Percentiles rank a stretch among this genome's conserved stretches.
These are phyloP conservation scores for Taeniopygia guttata DNA, from an alignment of 2,797 vertebrate species.

Conservation along the genomic window DNA sequence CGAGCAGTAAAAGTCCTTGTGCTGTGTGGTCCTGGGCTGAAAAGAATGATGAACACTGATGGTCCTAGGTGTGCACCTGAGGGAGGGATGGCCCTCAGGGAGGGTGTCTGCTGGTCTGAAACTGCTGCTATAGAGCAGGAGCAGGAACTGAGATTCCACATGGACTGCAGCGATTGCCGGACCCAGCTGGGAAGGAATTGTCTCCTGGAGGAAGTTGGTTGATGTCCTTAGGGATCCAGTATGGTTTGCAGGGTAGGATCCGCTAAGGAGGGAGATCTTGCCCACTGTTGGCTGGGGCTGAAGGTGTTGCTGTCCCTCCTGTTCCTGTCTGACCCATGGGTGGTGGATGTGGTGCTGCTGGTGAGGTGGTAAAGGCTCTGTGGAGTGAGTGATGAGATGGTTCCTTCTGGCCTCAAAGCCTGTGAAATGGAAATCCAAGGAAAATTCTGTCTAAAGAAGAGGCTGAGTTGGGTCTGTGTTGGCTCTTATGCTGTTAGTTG, in stretches of 20 bases:
- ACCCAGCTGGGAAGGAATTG: not conserved
- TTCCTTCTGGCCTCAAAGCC: not conserved
- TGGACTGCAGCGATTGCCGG: not conserved
- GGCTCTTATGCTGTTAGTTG: not conserved
- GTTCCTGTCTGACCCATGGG: accelerated
- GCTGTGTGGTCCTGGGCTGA: accelerated
- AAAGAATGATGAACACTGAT: not conserved
- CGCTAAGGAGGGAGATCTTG: not conserved
- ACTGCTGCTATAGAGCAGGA: not conserved
- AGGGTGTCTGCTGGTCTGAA: not conserved
- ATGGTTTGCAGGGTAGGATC: accelerated
- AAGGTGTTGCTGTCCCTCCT: not conserved
- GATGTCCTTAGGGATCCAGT: not conserved
- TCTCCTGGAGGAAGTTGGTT: not conserved
- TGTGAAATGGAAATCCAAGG: not conserved
- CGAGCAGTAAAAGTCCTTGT: not conserved
- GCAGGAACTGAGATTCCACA: not conserved
- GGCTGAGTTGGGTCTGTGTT: not conserved
- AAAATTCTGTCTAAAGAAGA: not conserved
- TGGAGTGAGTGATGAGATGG: not conserved
- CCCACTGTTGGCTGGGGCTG: not conserved
- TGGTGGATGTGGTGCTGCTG: not conserved
- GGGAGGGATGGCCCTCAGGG: no score
- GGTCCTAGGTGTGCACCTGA: no score
- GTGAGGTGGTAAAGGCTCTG: not conserved